Evolutionary conservation across 2,797 vertebrate genomes (phyloP), one percentile per base, ranked within the genome.

Genomic region (Typhlichthys subterraneus): DNA sequence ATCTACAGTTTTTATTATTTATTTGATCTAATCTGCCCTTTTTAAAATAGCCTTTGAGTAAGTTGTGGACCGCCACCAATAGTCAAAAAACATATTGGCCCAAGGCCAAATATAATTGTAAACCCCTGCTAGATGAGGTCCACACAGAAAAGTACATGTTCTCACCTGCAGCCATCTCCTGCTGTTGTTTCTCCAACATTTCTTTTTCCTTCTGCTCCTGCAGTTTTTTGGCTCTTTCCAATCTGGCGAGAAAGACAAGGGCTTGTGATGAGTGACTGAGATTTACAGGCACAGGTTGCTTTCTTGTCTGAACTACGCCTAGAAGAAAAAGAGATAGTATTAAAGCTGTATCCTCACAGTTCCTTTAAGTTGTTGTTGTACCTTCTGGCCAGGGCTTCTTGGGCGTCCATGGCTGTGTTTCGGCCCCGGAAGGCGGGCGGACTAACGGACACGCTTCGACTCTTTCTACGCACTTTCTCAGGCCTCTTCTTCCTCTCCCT

Each of bases 191-290:
- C 82, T 98, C 96, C 69, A 96, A 88, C 90, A 96, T 87, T 83
- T 99, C 98, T 49, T 98, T 99, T 79, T 99, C 98, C 79, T 98
- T 95, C 80, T 98, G 97, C 75, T 98, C 98, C 82, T 99, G 97
- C 38, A 99, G 91, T 72, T 99, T 99, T 86, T 98, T 99, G 46
- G 98, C 98, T 84, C 98, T 94, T 86, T 99, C 97, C 87, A 99
- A 91, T 70, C 97, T 99, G 79, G 4, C 74, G 62, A 59, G 29
- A 62, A 53, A 59, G 42, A 72, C 3, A 48, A 52, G n/a, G 2
- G 14, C 6, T 23, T 46, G 14, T 38, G 5, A 29, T 48, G 53
- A 17, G 13, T 51, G 11, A 60, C 14, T 14, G 7, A 19, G 33
- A 12, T 6, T 23, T 50, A 12, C 11, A 56, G 58, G 19, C 13